Evolutionary conservation across 2,113 vertebrate species (phyloP).

Genomic region (Chlorocebus sabaeus): DNA sequence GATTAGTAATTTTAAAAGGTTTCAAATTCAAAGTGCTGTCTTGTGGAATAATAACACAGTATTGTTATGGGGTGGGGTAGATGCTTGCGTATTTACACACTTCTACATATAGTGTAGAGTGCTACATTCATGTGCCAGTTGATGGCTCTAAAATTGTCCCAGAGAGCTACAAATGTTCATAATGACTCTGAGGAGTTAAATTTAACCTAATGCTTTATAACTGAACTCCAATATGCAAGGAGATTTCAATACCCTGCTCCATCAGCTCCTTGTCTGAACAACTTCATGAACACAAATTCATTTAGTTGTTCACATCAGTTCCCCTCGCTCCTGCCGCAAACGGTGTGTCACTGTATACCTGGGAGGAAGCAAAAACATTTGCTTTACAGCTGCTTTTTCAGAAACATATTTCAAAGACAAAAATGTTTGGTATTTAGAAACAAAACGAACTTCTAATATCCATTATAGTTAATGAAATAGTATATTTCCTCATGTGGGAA

Average conservation of each 20-base stretch:
- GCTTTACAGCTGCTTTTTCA: not conserved
- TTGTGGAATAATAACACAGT: not conserved
- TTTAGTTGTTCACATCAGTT: not conserved
- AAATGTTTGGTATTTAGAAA: constrained; percentile 4
- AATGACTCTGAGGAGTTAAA: constrained; percentile 67
- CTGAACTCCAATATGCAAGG: not conserved
- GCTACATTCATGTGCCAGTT: constrained; percentile 62
- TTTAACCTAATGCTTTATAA: constrained; percentile 53
- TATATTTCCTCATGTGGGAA: not conserved
- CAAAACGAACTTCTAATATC: not conserved
- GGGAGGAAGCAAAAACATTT: not conserved
- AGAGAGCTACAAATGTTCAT: constrained; percentile 66
- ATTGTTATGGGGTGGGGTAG: not conserved
- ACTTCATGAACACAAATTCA: not conserved
- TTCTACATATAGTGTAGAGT: not conserved
- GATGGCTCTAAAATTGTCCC: constrained; percentile 60
- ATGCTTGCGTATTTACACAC: not conserved
- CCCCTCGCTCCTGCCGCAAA: no score
- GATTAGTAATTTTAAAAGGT: constrained; percentile 22
- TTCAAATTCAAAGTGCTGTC: not conserved
- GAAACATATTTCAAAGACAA: not conserved
- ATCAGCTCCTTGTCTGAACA: not conserved
- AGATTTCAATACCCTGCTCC: not conserved
- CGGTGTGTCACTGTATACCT: fast-evolving
- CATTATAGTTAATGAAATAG: not conserved